Conservation (phyloP, 2,113 vertebrate genomes). For the Semnopithecus entellus region DNA sequence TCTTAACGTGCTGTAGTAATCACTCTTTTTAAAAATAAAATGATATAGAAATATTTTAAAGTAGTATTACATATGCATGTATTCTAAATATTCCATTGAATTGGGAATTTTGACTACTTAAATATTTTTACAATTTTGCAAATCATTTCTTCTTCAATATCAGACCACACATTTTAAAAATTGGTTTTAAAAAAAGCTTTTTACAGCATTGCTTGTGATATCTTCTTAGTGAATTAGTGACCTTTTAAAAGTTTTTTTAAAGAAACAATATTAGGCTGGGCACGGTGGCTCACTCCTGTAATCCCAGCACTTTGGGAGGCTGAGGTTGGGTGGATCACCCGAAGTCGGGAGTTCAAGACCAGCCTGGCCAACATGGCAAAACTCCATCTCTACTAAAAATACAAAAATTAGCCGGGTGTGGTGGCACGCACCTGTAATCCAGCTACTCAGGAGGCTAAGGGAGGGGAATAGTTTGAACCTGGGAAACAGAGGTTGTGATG, state of each 20-base stretch:
- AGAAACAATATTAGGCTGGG: no score
- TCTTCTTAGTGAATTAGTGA: neutral
- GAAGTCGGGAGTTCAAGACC: no score
- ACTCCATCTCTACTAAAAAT: no score
- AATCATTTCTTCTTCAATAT: neutral
- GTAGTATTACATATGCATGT: neutral
- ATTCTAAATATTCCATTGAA: neutral
- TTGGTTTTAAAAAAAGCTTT: neutral
- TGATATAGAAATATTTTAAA: neutral
- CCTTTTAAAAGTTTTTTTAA: neutral
- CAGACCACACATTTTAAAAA: neutral
- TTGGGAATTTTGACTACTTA: neutral
- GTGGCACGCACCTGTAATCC: no score
- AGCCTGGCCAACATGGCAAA: no score
- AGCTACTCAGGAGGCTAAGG: no score
- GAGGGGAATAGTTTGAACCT: no score
- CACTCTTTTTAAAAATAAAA: conserved; percentile 40
- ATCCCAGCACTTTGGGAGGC: no score
- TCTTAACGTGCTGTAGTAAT: neutral
- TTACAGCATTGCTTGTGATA: neutral
- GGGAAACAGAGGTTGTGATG: no score
- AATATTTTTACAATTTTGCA: neutral
- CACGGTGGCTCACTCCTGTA: no score
- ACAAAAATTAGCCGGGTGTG: no score
- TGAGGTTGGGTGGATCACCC: no score